Evolutionary conservation across 2,113 vertebrate species (phyloP), one percentile per base, ranked within the genome.

Genomic region (Anas platyrhynchos): DNA sequence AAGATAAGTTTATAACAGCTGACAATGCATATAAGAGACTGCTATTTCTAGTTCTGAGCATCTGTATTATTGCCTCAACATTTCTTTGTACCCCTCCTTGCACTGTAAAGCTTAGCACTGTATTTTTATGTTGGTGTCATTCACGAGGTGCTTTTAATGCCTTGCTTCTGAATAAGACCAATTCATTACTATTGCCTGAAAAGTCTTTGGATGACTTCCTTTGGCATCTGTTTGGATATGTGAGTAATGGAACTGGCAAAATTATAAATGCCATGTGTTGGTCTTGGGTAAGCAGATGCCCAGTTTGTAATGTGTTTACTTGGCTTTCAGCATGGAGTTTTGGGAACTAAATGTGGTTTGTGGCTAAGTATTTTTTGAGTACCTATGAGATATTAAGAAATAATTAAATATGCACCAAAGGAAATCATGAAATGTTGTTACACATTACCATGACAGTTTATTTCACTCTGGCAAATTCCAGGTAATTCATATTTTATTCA

Each of bases 181-280:
- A 25, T 94, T 93, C 75, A 83, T 76, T 94, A n/a, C 63, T 0
- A 3, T 71, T 94, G 91, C 86, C 63, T 91, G 80, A 93, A 62
- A 74, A 74, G 46, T 59, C 89, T 94, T 91, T 89, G 86, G 82
- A 92, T 66, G 26, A 54, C 54, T 92, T 86, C 68, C 69, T 96
- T 67, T 86, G 82, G 79, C 86, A 89, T 89, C 90, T 50, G 65
- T 74, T 74, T 76, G 85, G 75, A 29, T 79, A 65, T 32, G 68
- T 95, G 80, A 83, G 59, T 86, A 93, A 91, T 1, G 5, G 75
- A 91, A 89, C 92, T 89, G 91, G 88, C 90, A 94, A 90, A 94
- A 89, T 80, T 89, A 58, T 75, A 94, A 96, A 90, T 83, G 89
- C 84, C 76, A 68, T 79, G 66, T 94, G 88, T 81, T 95, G 71